These are phyloP conservation scores for Listrodromus nycthemerus DNA, from an alignment of 2,888 invertebrate genomes.

Conservation along the genomic window DNA sequence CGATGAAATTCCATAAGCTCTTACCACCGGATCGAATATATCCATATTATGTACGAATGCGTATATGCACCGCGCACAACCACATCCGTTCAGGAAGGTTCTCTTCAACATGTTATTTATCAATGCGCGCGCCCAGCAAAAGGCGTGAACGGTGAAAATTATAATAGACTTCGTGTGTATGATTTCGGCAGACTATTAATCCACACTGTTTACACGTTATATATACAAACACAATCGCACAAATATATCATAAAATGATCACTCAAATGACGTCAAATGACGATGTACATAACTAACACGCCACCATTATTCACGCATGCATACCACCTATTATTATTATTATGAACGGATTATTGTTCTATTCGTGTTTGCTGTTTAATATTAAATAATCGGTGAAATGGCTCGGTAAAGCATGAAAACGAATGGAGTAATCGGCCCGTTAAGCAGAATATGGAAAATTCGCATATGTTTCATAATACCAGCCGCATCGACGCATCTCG, in stretches of 20 bases:
- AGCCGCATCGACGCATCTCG: not conserved
- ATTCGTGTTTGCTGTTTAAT: constrained; percentile 18
- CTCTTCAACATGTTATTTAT: constrained; percentile 21
- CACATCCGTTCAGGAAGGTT: constrained; percentile 47
- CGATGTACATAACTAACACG: constrained; percentile 25
- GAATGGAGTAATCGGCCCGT: not conserved
- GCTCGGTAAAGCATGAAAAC: constrained; percentile 1
- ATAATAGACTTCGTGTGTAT: constrained; percentile 57
- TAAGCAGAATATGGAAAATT: not conserved
- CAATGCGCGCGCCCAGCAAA: constrained; percentile 30
- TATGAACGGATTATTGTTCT: not conserved
- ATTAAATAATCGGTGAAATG: constrained; percentile 5
- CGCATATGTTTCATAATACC: not conserved
- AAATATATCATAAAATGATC: constrained; percentile 10
- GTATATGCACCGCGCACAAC: constrained; percentile 8
- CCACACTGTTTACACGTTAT: constrained; percentile 38
- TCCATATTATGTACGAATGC: constrained; percentile 27
- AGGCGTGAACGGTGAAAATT: constrained; percentile 55
- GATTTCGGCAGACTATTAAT: constrained; percentile 37
- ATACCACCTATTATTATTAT: constrained; percentile 9
- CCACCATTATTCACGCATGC: constrained; percentile 22
- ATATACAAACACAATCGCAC: not conserved
- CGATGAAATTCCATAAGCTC: constrained; percentile 40
- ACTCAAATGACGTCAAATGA: constrained; percentile 12
- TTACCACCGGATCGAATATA: constrained; percentile 17